Percentiles rank a stretch among this genome's conserved stretches.
These are phyloP conservation scores for Chamaetylas fuelleborni DNA, from an alignment of 2,113 vertebrate species.

Conservation along the genomic window DNA sequence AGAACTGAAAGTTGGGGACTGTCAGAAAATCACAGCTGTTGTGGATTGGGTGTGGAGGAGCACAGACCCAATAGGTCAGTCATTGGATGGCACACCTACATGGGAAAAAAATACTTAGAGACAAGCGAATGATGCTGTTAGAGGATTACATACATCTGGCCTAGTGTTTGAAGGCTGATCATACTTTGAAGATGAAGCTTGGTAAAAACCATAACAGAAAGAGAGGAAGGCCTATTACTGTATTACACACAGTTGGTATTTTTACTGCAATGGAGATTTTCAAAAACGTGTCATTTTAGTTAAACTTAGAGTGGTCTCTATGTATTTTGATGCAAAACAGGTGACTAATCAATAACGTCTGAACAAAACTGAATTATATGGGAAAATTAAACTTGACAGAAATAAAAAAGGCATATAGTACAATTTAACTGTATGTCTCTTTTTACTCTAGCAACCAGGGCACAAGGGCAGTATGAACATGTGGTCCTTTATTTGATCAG, in stretches of 20 bases:
- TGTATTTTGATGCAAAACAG: neutral
- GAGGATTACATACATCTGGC: neutral
- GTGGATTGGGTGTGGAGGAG: neutral
- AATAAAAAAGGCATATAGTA: conserved; percentile 15
- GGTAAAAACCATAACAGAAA: neutral
- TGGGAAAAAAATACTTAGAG: fast-evolving
- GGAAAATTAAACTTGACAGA: neutral
- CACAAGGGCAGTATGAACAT: conserved; percentile 79
- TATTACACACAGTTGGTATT: neutral
- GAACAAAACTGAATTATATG: neutral
- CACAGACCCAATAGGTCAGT: neutral
- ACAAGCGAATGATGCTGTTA: neutral
- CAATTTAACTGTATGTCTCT: conserved; percentile 50
- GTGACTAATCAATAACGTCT: neutral
- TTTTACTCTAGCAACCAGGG: conserved; percentile 73
- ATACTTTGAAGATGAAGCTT: neutral
- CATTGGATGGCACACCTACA: neutral
- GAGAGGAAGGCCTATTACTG: neutral
- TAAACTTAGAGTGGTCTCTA: neutral
- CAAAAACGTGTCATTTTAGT: neutral
- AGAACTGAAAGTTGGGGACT: neutral
- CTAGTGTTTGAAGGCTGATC: neutral
- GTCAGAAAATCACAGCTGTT: neutral
- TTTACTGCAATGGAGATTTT: neutral
- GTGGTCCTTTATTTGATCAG: conserved; percentile 82